Conservation (phyloP, 2,797 vertebrate species). For the Sphenopsis melanotis region DNA sequence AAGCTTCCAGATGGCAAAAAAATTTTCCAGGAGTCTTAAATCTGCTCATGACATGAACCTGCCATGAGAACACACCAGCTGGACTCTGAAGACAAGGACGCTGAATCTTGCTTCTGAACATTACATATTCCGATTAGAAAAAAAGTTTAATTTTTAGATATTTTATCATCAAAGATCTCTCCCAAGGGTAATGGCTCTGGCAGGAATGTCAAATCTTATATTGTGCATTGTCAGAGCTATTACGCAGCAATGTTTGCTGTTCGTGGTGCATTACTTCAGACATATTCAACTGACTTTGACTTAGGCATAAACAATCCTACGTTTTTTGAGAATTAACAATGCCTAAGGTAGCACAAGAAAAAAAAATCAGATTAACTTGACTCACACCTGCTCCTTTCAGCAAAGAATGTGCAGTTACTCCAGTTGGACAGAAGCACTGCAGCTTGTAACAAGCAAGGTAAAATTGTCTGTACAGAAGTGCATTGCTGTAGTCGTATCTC, state of each 20-base stretch:
- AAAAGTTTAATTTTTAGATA: not conserved
- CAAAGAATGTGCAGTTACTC: not conserved
- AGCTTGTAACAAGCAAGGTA: fast-evolving
- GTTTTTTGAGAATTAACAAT: not conserved
- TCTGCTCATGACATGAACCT: not conserved
- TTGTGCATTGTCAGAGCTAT: not conserved
- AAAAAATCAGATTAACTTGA: not conserved
- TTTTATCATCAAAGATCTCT: not conserved
- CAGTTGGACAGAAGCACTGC: not conserved
- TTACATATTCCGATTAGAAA: not conserved
- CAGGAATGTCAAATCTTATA: not conserved
- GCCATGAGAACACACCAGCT: not conserved
- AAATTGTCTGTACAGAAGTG: not conserved
- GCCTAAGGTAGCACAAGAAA: not conserved
- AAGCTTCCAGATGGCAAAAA: not conserved
- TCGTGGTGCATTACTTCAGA: not conserved
- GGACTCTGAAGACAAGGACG: not conserved
- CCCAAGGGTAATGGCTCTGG: not conserved
- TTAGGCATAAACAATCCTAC: not conserved
- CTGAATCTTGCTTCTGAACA: not conserved
- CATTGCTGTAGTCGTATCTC: not conserved
- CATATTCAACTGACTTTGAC: not conserved
- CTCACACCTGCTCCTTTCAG: not conserved
- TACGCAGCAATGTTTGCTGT: not conserved
- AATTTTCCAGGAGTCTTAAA: not conserved